Percentiles rank a stretch among this genome's conserved stretches.
These are phyloP conservation scores for Calameuta idolon DNA, from an alignment of 2,888 invertebrate species.

Conservation along the genomic window DNA sequence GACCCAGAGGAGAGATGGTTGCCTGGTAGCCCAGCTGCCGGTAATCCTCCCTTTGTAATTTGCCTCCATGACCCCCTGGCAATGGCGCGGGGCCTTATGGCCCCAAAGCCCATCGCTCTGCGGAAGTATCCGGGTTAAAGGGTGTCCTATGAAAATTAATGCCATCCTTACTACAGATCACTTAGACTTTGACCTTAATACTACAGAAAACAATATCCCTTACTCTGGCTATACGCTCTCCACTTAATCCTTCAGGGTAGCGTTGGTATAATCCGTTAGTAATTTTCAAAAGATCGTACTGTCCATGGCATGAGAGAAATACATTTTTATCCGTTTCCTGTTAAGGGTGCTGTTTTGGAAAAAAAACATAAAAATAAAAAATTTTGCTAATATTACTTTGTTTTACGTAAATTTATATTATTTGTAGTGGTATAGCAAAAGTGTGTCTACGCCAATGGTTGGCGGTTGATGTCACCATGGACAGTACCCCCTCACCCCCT, in stretches of 20 bases:
- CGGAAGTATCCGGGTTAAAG: too few relatives aligned
- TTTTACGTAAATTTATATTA: not conserved
- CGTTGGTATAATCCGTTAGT: too few relatives aligned
- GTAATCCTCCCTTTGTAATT: conserved; percentile 68
- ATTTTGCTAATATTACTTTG: not conserved
- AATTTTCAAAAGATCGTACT: too few relatives aligned
- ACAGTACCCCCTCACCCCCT: conserved; percentile 45
- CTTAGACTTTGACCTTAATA: too few relatives aligned
- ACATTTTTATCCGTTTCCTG: not conserved
- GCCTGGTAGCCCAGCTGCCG: conserved; percentile 66
- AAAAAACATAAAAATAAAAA: too few relatives aligned
- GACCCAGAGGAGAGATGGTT: conserved; percentile 49
- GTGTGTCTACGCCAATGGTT: conserved; percentile 51
- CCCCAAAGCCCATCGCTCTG: too few relatives aligned
- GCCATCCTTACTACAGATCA: too few relatives aligned
- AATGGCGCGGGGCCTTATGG: conserved; percentile 50
- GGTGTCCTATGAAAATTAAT: too few relatives aligned
- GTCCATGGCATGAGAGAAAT: not conserved
- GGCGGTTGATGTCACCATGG: conserved; percentile 65
- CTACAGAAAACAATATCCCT: too few relatives aligned
- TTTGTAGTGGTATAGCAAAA: not conserved
- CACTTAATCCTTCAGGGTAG: too few relatives aligned
- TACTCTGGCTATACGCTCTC: too few relatives aligned
- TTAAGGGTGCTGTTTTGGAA: too few relatives aligned
- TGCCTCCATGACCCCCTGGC: conserved; percentile 62